phyloP scores from a whole-genome alignment of 2,113 vertebrate genomes.

The Tragelaphus buxtoni region DNA sequence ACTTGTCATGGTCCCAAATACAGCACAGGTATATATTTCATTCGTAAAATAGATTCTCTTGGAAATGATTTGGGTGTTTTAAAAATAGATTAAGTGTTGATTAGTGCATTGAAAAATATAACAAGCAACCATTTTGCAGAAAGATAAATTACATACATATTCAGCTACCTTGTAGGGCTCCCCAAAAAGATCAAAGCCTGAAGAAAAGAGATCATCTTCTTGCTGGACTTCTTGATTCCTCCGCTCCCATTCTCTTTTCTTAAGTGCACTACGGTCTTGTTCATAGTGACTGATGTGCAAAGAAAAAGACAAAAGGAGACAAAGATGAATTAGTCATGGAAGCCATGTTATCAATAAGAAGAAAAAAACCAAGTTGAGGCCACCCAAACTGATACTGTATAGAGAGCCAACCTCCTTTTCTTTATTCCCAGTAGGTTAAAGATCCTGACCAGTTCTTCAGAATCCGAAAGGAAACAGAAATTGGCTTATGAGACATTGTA shows the following conservation, averaged over 20 bases:
- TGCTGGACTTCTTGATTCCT: constrained; percentile 98
- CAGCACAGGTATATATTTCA: constrained; percentile 34
- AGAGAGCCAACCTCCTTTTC: background rate
- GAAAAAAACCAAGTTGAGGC: background rate
- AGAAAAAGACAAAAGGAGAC: constrained; percentile 64
- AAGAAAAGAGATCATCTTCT: constrained; percentile 97
- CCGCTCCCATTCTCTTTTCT: constrained; percentile 97
- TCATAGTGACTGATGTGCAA: constrained; percentile 90
- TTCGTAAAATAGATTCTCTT: constrained; percentile 47
- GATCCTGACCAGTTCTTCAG: background rate
- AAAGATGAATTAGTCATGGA: constrained; percentile 38
- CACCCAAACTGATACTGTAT: background rate
- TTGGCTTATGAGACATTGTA: background rate
- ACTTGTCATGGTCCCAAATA: constrained; percentile 32
- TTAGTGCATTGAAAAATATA: constrained; percentile 24
- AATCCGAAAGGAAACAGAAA: background rate
- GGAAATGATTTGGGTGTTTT: constrained; percentile 49
- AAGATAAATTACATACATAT: constrained; percentile 51
- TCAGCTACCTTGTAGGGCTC: constrained; percentile 96
- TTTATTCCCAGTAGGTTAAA: constrained; percentile 4
- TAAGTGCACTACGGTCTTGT: constrained; percentile 93
- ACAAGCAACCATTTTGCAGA: constrained; percentile 30
- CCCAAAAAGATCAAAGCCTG: constrained; percentile 97
- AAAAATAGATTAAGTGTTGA: constrained; percentile 58
- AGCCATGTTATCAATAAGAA: constrained; percentile 40